Conservation (phyloP, 1,140 invertebrate species). For the Andrena cerasifolii region DNA sequence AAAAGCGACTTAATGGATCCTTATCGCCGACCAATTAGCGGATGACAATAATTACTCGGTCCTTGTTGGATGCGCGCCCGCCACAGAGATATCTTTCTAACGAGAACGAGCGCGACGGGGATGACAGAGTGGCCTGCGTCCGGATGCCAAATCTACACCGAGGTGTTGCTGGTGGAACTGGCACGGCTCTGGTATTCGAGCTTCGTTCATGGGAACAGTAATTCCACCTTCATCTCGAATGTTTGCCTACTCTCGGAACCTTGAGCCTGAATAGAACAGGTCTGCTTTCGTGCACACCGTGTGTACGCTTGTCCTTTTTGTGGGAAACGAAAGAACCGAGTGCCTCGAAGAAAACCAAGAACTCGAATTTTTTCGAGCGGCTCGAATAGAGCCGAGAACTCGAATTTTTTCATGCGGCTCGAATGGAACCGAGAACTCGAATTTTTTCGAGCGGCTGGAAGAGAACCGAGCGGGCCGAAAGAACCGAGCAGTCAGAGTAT, state of each 20-base stretch:
- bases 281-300: background rate
- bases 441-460: too few relatives aligned
- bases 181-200: background rate
- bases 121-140: background rate
- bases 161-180: background rate
- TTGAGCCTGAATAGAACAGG: too few relatives aligned
- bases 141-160: background rate
- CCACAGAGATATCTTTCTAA: constrained; percentile 7
- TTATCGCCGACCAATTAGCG: constrained; percentile 47
- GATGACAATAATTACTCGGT: constrained; percentile 29
- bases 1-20: constrained; percentile 44
- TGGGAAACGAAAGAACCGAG: too few relatives aligned
- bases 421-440: too few relatives aligned
- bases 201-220: background rate
- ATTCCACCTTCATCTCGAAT: background rate
- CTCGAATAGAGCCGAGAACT: too few relatives aligned
- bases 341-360: too few relatives aligned
- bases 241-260: too few relatives aligned
- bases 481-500: too few relatives aligned
- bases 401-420: too few relatives aligned
- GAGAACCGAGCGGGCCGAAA: too few relatives aligned
- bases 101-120: background rate
- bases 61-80: background rate
- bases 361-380: too few relatives aligned
- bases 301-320: too few relatives aligned